phyloP scores from a whole-genome alignment of 2,888 invertebrate genomes.

The Drosophila stalkeri region DNA sequence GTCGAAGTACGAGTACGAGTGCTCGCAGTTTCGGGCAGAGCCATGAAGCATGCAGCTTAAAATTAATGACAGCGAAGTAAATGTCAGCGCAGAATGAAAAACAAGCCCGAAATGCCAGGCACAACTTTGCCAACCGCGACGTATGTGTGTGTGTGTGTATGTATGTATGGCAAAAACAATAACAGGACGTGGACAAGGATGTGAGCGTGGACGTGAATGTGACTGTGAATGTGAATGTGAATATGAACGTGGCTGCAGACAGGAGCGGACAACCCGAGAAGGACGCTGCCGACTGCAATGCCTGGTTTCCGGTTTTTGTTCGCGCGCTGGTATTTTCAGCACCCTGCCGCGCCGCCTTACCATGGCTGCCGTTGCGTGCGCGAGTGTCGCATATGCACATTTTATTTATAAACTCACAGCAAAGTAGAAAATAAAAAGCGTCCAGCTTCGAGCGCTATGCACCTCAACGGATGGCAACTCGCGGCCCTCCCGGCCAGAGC shows the following conservation, averaged over 20 bases:
- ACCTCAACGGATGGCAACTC: constrained; percentile 36
- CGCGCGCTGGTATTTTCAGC: constrained; percentile 71
- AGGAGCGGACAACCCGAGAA: constrained; percentile 15
- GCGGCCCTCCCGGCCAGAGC: neutral
- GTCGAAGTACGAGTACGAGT: constrained; percentile 21
- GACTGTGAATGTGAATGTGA: neutral
- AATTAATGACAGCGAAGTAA: constrained; percentile 76
- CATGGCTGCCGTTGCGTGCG: constrained; percentile 57
- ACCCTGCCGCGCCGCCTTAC: neutral
- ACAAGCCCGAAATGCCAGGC: constrained; percentile 64
- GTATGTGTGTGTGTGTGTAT: constrained; percentile 49
- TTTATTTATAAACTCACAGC: constrained; percentile 76
- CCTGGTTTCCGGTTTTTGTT: constrained; percentile 79
- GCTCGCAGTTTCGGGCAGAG: constrained; percentile 26
- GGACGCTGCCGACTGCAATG: constrained; percentile 46
- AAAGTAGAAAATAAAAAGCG: constrained; percentile 65
- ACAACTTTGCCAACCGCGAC: constrained; percentile 67
- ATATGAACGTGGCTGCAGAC: constrained; percentile 1
- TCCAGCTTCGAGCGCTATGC: constrained; percentile 41
- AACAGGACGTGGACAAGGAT: constrained; percentile 47
- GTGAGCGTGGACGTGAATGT: neutral
- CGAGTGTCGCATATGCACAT: constrained; percentile 78
- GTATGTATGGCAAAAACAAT: constrained; percentile 71
- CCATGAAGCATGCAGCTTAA: constrained; percentile 68
- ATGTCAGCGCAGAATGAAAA: constrained; percentile 74